Conservation (phyloP, 2,888 invertebrate genomes). For the Athalia circularis region DNA sequence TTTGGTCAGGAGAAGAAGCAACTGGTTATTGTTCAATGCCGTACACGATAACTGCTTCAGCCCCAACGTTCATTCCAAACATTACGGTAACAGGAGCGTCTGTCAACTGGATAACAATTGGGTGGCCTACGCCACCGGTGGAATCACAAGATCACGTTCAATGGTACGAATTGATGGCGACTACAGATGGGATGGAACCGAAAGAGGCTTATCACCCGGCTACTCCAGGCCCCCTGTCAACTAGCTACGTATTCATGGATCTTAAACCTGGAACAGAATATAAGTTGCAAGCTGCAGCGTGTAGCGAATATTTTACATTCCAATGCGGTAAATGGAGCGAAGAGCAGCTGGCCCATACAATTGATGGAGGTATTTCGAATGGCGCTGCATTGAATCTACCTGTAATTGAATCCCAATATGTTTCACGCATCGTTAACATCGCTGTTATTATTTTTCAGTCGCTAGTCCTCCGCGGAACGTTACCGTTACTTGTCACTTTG, state of each 20-base stretch:
- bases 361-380: constrained; percentile 81
- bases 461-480: constrained; percentile 85
- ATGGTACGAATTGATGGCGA: constrained; percentile 83
- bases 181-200: constrained; percentile 66
- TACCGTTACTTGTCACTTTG: constrained; percentile 80
- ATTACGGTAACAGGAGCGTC: constrained; percentile 84
- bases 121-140: constrained; percentile 83
- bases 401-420: neutral
- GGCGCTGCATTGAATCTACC: neutral
- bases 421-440: neutral
- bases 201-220: constrained; percentile 80
- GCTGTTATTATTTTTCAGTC: constrained; percentile 68
- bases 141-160: constrained; percentile 83
- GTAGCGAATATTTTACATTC: constrained; percentile 86
- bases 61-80: constrained; percentile 85
- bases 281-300: constrained; percentile 87
- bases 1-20: constrained; percentile 80
- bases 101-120: constrained; percentile 86
- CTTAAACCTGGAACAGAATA: constrained; percentile 88
- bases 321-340: constrained; percentile 87
- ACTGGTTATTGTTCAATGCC: constrained; percentile 82
- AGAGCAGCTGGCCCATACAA: constrained; percentile 86
- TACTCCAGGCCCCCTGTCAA: constrained; percentile 74
- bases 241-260: constrained; percentile 85
- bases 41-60: no score